phyloP scores from a whole-genome alignment of 2,888 invertebrate genomes.

The Acrocera orbiculus region DNA sequence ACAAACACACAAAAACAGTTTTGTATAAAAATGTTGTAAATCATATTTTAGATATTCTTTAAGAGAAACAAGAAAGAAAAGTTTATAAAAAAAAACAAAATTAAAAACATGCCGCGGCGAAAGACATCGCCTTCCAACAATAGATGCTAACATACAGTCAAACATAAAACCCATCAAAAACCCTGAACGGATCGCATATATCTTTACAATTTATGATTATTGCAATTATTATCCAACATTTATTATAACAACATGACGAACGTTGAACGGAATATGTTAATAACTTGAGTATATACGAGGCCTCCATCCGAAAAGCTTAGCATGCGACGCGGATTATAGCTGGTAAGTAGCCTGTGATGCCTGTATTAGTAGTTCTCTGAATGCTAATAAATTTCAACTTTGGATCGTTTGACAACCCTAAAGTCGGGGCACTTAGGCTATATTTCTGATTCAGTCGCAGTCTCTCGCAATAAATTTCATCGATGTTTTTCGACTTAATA shows the following conservation, averaged over 20 bases:
- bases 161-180: conserved; percentile 2
- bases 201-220: conserved; percentile 11
- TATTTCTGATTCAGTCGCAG: no score
- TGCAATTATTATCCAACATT: conserved; percentile 9
- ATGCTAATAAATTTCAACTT: conserved; percentile 4
- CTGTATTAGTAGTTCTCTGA: conserved; percentile 3
- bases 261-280: conserved; percentile 5
- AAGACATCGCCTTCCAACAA: conserved; percentile 5
- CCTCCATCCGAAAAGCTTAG: no score
- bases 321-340: no score
- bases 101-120: not conserved
- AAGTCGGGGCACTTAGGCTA: no score
- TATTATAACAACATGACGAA: conserved; percentile 7
- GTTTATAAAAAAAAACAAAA: no score
- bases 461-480: conserved; percentile 7
- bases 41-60: conserved; percentile 5
- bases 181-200: conserved; percentile 9
- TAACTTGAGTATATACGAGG: no score
- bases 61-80: not conserved
- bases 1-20: no score
- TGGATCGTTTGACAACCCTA: not conserved
- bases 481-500: conserved; percentile 8
- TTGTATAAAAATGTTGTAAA: conserved; percentile 3
- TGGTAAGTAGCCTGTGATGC: conserved; percentile 5
- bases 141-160: conserved; percentile 5